Conservation (phyloP, 2,113 vertebrate genomes). For the Callospermophilus lateralis region DNA sequence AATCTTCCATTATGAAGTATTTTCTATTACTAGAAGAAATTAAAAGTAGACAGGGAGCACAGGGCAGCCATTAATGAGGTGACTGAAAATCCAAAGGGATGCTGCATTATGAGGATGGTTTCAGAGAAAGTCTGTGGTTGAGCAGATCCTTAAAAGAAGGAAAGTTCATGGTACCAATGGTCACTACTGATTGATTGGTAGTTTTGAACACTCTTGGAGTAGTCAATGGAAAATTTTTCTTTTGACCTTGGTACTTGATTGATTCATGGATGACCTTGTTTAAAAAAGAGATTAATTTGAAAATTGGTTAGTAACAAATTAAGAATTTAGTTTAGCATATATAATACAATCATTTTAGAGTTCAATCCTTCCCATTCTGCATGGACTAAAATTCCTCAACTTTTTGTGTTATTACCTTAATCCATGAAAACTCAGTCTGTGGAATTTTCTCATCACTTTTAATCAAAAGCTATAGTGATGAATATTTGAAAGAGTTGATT, state of each 20-base stretch:
- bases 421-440: not conserved
- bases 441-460: conserved; percentile 53
- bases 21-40: conserved; percentile 82
- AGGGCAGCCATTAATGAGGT: conserved; percentile 75
- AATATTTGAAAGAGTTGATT: conserved; percentile 53
- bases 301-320: conserved; percentile 28
- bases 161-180: not conserved
- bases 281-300: conserved; percentile 31
- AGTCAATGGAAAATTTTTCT: not conserved
- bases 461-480: conserved; percentile 50
- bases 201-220: not conserved
- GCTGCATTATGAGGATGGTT: not conserved
- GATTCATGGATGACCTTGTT: not conserved
- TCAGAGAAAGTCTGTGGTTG: conserved; percentile 23
- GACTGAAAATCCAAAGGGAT: conserved; percentile 46
- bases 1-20: conserved; percentile 84
- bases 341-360: not conserved
- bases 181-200: conserved; percentile 10
- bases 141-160: conserved; percentile 29
- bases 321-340: not conserved
- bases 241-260: conserved; percentile 37
- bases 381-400: not conserved
- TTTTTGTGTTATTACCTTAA: conserved; percentile 28
- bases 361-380: not conserved
- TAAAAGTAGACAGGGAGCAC: conserved; percentile 78